Evolutionary conservation across 2,797 vertebrate genomes (phyloP), one percentile per base, ranked within the genome.

Genomic region (Micromesistius poutassou): DNA sequence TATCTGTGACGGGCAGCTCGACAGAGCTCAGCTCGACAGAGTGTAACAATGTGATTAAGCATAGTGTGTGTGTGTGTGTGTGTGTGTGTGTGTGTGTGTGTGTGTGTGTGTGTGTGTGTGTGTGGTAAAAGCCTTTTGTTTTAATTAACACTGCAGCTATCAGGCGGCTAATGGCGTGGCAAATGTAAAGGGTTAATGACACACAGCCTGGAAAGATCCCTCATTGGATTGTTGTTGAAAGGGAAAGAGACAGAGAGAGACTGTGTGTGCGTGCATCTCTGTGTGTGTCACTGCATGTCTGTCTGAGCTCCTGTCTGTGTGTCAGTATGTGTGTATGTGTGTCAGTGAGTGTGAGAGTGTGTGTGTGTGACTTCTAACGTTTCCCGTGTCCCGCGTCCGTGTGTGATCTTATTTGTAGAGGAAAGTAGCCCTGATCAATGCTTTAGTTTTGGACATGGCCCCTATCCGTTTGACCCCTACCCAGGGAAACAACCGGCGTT

Each of bases 121-220:
- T 73, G 76, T 81, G 84, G 86, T 62, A 16, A 78, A 80, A 70
- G 78, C 75, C 80, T 88, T 88, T 86, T 86, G 86, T 85, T 87
- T 90, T 87, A 88, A 89, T 91, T 87, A 89, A 85, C 79, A 79
- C 80, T 84, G 81, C 73, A 90, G 83, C 90, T 89, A 87, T 82
- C 82, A 83, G 70, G 76, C 76, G 71, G 81, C 73, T 89, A 87
- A 87, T 87, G 74, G 79, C 72, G 83, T 82, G 76, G 79, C 87
- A 81, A 86, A 84, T 86, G 82, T 80, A 88, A 89, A 77, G 78
- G 79, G 75, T 86, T 86, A 84, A 89, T 83, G 88, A 84, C 76
- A 76, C 78, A 38, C 74, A 70, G 55, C 55, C 55, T 62, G 75
- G 73, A 83, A 74, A 81, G 82, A 91, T 89, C 83, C 88, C 89